Evolutionary conservation across 2,797 vertebrate genomes (phyloP), one percentile per base, ranked within the genome.

Genomic region (Esox lucius): DNA sequence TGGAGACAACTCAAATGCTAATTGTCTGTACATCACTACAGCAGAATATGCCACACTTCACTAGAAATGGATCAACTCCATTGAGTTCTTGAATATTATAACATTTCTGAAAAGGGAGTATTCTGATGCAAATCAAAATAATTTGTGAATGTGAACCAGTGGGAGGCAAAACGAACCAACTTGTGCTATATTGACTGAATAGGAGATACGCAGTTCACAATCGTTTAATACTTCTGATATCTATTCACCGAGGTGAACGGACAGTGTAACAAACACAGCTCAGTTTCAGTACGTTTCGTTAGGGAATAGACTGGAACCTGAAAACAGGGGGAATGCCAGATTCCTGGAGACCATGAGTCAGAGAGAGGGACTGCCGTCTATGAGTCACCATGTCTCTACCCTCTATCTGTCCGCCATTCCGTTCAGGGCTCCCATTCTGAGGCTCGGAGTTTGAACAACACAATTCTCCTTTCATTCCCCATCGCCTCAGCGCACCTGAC

Each of bases 11-110:
- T 31, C 28, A 31, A 31, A 31, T 31, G 28, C 28, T 31, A 31
- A 31, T 31, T 31, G 28, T 31, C 28, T 31, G 67, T 72, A 66
- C 61, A 81, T 78, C n/a, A 68, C 76, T 72, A 80, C 61, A 76
- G 70, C 59, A 59, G 35, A 17, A 22, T 6, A 53, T 35, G 33
- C 31, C 66, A 68, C 9, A 12, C 33, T 68, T 66, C 28, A 66
- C 64, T 31, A 31, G 19, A 31, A 33, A 68, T n/a, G n/a, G n/a
- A n/a, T n/a, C n/a, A n/a, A n/a, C n/a, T n/a, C 31, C 6, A 68
- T 61, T 51, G 49, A 51, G 49, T 26, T 51, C 9, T 0, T 22
- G 19, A 49, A 61, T 16, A 61, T 16, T 49, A 16, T 11, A 51
- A 13, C 17, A 17, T 51, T 49, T 49, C 16, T 4, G 4, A 59